phyloP scores from a whole-genome alignment of 2,797 vertebrate genomes.

The Crocodylus rhombifer region DNA sequence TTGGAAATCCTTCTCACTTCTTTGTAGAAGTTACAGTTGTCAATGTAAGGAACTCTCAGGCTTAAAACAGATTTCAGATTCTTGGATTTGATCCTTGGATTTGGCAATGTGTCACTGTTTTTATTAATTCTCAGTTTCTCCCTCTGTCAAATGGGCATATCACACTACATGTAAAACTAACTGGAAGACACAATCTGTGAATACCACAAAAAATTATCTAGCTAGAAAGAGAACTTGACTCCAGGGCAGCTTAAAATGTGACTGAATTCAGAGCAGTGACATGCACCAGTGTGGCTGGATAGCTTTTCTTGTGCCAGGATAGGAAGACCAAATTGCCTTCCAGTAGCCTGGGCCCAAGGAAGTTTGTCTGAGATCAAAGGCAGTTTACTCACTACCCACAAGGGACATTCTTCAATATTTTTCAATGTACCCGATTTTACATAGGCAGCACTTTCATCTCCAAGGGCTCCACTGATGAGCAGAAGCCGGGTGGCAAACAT shows the following conservation, averaged over 20 bases:
- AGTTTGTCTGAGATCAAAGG: background rate
- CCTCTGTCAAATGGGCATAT: too few relatives aligned
- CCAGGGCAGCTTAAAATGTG: background rate
- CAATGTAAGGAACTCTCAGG: too few relatives aligned
- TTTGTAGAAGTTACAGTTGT: too few relatives aligned
- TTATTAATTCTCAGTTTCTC: too few relatives aligned
- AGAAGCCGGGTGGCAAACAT: background rate
- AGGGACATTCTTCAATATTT: background rate
- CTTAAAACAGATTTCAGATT: too few relatives aligned
- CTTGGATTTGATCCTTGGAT: too few relatives aligned
- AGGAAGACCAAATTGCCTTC: background rate
- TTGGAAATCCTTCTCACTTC: too few relatives aligned
- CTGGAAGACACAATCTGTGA: background rate
- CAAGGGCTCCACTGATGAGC: background rate
- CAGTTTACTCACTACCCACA: background rate
- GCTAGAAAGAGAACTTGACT: background rate
- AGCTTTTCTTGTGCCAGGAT: background rate
- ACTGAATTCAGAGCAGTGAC: background rate
- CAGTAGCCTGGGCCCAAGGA: background rate
- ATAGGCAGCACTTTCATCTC: background rate
- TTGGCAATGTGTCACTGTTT: too few relatives aligned
- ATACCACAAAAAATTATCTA: background rate
- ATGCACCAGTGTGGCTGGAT: background rate
- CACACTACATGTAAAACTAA: too few relatives aligned
- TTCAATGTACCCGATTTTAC: conserved; percentile 15